phyloP scores from a whole-genome alignment of 2,888 invertebrate species.

The Diarsia dahlii region DNA sequence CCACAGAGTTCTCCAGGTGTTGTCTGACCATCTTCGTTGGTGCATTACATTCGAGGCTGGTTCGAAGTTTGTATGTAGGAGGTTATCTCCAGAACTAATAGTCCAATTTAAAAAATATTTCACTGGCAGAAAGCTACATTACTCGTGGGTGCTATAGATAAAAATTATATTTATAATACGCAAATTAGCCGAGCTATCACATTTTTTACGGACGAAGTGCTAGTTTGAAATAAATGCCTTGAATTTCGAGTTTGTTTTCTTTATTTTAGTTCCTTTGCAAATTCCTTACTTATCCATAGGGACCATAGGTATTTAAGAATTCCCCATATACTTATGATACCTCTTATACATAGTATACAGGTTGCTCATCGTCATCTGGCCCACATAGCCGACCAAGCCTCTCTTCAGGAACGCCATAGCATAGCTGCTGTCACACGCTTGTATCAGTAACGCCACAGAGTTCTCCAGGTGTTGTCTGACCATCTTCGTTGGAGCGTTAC shows the following conservation, averaged over 20 bases:
- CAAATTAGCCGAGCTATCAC: too few relatives aligned
- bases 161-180: too few relatives aligned
- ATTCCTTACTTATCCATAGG: background rate
- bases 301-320: too few relatives aligned
- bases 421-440: slow-evolving; percentile 81
- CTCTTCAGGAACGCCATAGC: slow-evolving; percentile 85
- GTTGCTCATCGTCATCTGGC: slow-evolving; percentile 84
- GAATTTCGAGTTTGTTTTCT: too few relatives aligned
- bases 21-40: slow-evolving; percentile 81
- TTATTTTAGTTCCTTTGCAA: too few relatives aligned
- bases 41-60: slow-evolving; percentile 77
- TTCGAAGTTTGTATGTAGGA: too few relatives aligned
- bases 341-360: slow-evolving; percentile 86
- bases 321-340: slow-evolving; percentile 88
- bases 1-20: slow-evolving; percentile 84
- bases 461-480: slow-evolving; percentile 86
- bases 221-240: too few relatives aligned
- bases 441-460: slow-evolving; percentile 81
- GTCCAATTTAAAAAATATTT: too few relatives aligned
- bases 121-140: too few relatives aligned
- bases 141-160: too few relatives aligned
- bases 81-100: too few relatives aligned
- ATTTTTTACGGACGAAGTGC: too few relatives aligned
- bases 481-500: slow-evolving; percentile 76
- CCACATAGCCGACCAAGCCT: slow-evolving; percentile 79